A percentile compares a stretch with the other conserved stretches of the same genome.
Evolutionary conservation across 1,140 invertebrate genomes (phyloP).

Genomic region (Lepidurus apus): DNA sequence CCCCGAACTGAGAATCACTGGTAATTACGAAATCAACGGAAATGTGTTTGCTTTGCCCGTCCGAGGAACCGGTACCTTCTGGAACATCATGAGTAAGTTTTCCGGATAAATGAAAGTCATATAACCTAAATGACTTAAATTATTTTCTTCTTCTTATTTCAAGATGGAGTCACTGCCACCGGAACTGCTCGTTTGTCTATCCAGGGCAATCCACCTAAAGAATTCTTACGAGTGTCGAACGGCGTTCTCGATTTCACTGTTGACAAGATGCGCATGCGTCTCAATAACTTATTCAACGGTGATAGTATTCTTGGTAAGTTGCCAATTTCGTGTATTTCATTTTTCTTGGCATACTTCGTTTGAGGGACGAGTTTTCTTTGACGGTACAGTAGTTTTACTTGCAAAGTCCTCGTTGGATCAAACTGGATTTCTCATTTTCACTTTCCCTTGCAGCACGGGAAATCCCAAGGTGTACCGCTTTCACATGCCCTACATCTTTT

Average conservation of each 20-base stretch:
- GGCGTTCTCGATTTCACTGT: slow-evolving; percentile 64
- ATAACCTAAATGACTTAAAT: slow-evolving; percentile 1
- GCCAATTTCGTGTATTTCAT: not conserved
- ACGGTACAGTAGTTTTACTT: no score
- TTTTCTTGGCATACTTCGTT: not conserved
- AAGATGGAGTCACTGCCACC: slow-evolving; percentile 31
- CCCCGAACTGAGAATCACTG: slow-evolving; percentile 39
- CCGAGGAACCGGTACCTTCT: slow-evolving; percentile 39
- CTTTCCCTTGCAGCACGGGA: not conserved
- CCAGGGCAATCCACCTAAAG: slow-evolving; percentile 36
- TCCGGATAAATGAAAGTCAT: not conserved
- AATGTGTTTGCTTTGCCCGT: slow-evolving; percentile 41
- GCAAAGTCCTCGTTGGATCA: not conserved
- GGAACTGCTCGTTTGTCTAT: slow-evolving; percentile 25
- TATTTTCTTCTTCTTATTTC: not conserved
- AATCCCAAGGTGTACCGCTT: not conserved
- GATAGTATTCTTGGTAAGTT: slow-evolving; percentile 59
- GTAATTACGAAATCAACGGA: slow-evolving; percentile 40
- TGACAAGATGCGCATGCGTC: slow-evolving; percentile 54
- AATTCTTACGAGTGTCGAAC: slow-evolving; percentile 48
- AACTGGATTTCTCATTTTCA: not conserved
- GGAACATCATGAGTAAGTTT: slow-evolving; percentile 38
- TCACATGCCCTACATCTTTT: slow-evolving; percentile 10
- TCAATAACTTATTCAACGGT: slow-evolving; percentile 62
- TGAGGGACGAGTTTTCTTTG: no score